Base-by-base conservation (phyloP, 2,888 invertebrate species). In the Platerodrilus igneus region DNA sequence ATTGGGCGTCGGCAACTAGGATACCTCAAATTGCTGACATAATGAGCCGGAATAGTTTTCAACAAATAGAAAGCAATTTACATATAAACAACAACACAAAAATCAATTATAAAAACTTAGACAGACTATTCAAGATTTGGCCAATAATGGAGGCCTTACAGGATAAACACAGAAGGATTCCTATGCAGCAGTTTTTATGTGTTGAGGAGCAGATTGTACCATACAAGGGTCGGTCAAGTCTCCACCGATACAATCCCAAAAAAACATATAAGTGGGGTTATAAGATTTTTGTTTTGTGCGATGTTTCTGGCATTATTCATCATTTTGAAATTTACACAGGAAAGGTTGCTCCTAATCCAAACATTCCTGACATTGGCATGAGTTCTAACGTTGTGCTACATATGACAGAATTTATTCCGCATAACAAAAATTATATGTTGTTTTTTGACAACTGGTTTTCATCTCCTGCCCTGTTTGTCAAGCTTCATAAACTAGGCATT, bases 401-500 rank as follows among this genome's bases (percentile, higher is more conserved):
- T 6, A 19, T 38, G 18, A 15, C 38, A 13, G 5, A 5, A 4
- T 10, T 18, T 16, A 35, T 40, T 10, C 40, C 40, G 3, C 19
- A 28, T 8, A 21, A 36, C 20, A 22, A 35, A 35, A 28, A 40
- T 14, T 28, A 35, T 40, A 29, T 40, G 11, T 18, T 36, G 18
- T 35, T n/a, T 39, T 36, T 36, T 36, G 28, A 36, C 13, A 35
- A 35, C 18, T 35, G 26, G 35, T 35, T 26, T 35, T 14, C 32
- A 4, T 32, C 32, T 3, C n/a, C n/a, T n/a, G n/a, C n/a, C n/a
- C n/a, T n/a, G n/a, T n/a, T n/a, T n/a, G n/a, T n/a, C n/a, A n/a
- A n/a, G n/a, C n/a, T n/a, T n/a, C n/a, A n/a, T n/a, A n/a, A n/a
- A n/a, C n/a, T n/a, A n/a, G n/a, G n/a, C n/a, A n/a, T n/a, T n/a